Evolutionary conservation across 2,797 vertebrate genomes (phyloP), one percentile per base, ranked within the genome.

Genomic region (Siniperca obscura): DNA sequence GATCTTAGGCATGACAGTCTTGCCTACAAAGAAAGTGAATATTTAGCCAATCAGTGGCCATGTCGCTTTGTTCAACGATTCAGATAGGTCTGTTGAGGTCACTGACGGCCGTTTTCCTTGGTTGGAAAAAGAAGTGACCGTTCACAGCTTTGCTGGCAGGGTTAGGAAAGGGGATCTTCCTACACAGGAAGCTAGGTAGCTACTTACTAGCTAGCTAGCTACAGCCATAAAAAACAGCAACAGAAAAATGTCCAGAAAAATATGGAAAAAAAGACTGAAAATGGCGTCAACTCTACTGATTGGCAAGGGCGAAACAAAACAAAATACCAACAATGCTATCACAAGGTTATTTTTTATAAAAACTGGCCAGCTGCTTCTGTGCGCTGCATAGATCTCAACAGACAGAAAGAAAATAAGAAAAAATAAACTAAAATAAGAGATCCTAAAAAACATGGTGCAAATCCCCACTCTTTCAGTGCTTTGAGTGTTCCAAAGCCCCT

Each of bases 401-500:
- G 14, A 46, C 46, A 48, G 46, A 48, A 19, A 48, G 46, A 48
- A 48, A 48, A 48, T 4, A 48, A 48, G 17, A 48, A 14, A 14
- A 3, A 46, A 46, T 40, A 2, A 2, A 40, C 6, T 10, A 40
- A 40, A 30, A 30, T 30, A 30, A 40, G 36, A 36, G 5, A 40
- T 5, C 44, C 44, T 16, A 46, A 4, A 46, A 46, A 46, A 16
- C 13, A 14, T 36, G 38, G 36, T 30, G 30, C 30, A 36, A 36
- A 36, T 36, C 36, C 36, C 36, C 36, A 36, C 36, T 36, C 36
- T 42, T 42, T 42, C 40, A 42, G 40, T 42, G 25, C 56, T 22
- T 34, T 36, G n/a, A 25, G 48, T 62, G 30, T 82, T 80, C 62
- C 46, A 68, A 57, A 16, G 27, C 36, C 16, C 34, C n/a, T 22